A percentile compares a stretch with the other conserved stretches of the same genome.
These are phyloP conservation scores for Aphaenogaster ashmeadi DNA, from an alignment of 1,140 invertebrate species.

Conservation along the genomic window DNA sequence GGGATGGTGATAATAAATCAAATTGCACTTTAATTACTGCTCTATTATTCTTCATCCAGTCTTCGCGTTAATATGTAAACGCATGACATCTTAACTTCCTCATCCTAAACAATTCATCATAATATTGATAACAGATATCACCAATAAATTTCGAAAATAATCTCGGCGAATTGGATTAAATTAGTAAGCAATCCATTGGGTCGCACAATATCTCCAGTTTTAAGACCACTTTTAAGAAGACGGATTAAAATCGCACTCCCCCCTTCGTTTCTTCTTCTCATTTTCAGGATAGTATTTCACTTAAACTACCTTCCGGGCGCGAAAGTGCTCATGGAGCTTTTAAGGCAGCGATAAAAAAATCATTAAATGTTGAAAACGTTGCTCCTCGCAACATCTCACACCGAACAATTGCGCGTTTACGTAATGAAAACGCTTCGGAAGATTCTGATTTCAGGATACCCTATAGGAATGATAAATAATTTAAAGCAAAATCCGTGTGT, in stretches of 20 bases:
- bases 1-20: constrained; percentile 2
- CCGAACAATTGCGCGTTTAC: constrained; percentile 17
- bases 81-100: not conserved
- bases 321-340: constrained; percentile 26
- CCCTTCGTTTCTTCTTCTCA: not conserved
- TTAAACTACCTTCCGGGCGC: constrained; percentile 1
- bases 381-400: not conserved
- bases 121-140: not conserved
- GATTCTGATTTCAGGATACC: not conserved
- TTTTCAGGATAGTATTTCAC: constrained; percentile 34
- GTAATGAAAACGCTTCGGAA: constrained; percentile 13
- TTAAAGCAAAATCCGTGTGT: not conserved
- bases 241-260: constrained; percentile 32
- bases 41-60: constrained; percentile 27
- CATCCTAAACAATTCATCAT: not conserved
- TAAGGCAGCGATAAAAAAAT: constrained; percentile 51
- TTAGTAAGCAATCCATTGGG: not conserved
- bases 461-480: not conserved
- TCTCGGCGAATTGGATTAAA: constrained; percentile 4
- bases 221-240: constrained; percentile 30
- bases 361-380: constrained; percentile 43
- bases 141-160: constrained; percentile 4
- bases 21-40: constrained; percentile 24
- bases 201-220: not conserved
- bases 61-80: not conserved